phyloP scores from a whole-genome alignment of 1,140 invertebrate genomes.

The Liolophura sinensis region DNA sequence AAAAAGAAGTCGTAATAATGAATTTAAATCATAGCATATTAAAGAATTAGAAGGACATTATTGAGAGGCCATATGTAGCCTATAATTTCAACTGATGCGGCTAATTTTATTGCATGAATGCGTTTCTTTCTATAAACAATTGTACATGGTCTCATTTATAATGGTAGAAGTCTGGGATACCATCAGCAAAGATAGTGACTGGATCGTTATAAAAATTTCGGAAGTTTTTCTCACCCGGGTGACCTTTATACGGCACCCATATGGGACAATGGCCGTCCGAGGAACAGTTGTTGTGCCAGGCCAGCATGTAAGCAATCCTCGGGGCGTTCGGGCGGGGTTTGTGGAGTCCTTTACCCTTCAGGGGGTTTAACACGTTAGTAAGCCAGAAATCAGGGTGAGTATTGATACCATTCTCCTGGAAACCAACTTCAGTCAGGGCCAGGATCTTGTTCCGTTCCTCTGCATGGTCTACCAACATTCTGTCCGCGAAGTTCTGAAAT shows the following conservation, averaged over 20 bases:
- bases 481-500: background rate
- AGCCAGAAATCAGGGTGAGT: background rate
- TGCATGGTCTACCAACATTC: background rate
- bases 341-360: background rate
- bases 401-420: background rate
- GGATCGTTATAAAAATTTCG: background rate
- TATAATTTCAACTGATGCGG: too few species aligned
- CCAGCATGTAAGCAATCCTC: background rate
- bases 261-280: background rate
- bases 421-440: conserved; percentile 3
- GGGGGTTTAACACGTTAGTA: background rate
- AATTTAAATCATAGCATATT: too few species aligned
- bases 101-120: too few species aligned
- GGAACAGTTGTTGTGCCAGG: background rate
- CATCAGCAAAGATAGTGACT: background rate
- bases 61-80: too few species aligned
- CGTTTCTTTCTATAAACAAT: too few species aligned
- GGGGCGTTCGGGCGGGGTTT: background rate
- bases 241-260: background rate
- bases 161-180: background rate
- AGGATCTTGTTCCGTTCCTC: background rate
- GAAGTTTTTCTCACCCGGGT: conserved; percentile 2
- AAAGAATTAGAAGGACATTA: too few species aligned
- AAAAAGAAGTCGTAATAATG: too few species aligned
- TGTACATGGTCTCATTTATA: background rate